A percentile compares a stretch with the other conserved stretches of the same genome.
phyloP scores from a whole-genome alignment of 2,888 invertebrate species.

The Caenorhabditis afra region DNA sequence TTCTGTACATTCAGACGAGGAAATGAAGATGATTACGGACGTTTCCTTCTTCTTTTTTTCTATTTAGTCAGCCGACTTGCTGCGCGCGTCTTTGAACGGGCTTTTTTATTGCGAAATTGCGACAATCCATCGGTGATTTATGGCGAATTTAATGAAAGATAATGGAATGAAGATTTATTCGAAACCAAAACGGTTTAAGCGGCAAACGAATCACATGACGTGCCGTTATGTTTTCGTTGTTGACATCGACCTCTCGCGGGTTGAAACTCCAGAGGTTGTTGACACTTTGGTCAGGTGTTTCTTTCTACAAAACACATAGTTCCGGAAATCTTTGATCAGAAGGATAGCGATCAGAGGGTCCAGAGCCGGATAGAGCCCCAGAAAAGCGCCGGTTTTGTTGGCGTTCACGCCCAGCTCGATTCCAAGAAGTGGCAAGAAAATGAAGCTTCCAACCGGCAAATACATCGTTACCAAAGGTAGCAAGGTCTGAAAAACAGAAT shows the following conservation, averaged over 20 bases:
- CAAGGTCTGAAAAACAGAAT: conserved; percentile 18
- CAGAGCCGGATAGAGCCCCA: conserved; percentile 38
- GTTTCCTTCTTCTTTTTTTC: too few species aligned
- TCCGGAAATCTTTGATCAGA: conserved; percentile 32
- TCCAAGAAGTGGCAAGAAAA: conserved; percentile 30
- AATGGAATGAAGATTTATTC: too few species aligned
- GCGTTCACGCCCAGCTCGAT: conserved; percentile 34
- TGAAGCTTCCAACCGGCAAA: conserved; percentile 32
- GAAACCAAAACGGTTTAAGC: too few species aligned
- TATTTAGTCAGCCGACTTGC: conserved; percentile 34
- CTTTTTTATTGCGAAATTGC: conserved; percentile 26
- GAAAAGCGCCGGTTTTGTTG: conserved; percentile 33
- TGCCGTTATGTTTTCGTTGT: too few species aligned
- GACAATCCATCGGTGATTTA: background rate
- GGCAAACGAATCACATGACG: too few species aligned
- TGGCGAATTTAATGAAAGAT: background rate
- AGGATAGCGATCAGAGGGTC: conserved; percentile 41
- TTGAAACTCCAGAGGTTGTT: conserved; percentile 8
- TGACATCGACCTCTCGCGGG: background rate
- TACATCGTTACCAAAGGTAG: conserved; percentile 37
- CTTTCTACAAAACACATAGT: conserved; percentile 23
- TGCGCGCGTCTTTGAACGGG: background rate
- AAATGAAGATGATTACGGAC: background rate
- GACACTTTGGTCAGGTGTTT: background rate
- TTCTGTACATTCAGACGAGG: conserved; percentile 1